Base-by-base conservation (phyloP, 1,140 invertebrate species). In the Phenacoccus solenopsis region DNA sequence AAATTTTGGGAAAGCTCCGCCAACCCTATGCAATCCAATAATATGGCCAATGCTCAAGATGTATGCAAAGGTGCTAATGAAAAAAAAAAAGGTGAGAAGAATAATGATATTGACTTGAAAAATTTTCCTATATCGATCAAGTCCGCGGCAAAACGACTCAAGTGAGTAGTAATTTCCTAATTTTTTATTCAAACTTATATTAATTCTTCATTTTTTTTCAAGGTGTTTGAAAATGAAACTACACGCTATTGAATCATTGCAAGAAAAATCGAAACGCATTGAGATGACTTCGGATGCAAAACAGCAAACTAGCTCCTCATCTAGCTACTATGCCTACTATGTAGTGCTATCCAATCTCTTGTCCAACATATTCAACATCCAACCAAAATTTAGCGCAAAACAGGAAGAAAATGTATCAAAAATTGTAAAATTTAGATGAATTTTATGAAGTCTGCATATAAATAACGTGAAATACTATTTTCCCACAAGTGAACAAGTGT, bases 161-260 rank as follows among this genome's bases (percentile, higher is more conserved):
- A 64, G 59, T 64, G 13, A 64, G 59, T 64, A 16, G 12, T 64
- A 13, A 20, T 5, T 64, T 59, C 56, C n/a, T 38, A n/a, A 38
- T 38, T 38, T n/a, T 38, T 38, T n/a, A 38, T 38, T 22, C 20
- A 24, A 5, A 5, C 16, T 3, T 64, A 25, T 25, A 25, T 22
- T 64, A 24, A 64, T 16, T 64, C 9, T 3, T 64, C 12, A n/a
- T 22, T 1, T 24, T 64, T 64, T 4, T 64, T 64, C 25, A 27
- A 64, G 59, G 59, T 64, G 25, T 27, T 64, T 64, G 21, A 64
- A 24, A 16, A 64, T 64, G 59, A 64, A 64, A 27, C 25, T 64
- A 64, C 59, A 64, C 25, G 25, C 59, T 7, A 64, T 64, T 20
- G 59, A 64, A 22, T 27, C 21, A 1, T 5, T 64, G 59, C 20